Conservation (phyloP, 1,140 invertebrate species). For the Nephila pilipes region DNA sequence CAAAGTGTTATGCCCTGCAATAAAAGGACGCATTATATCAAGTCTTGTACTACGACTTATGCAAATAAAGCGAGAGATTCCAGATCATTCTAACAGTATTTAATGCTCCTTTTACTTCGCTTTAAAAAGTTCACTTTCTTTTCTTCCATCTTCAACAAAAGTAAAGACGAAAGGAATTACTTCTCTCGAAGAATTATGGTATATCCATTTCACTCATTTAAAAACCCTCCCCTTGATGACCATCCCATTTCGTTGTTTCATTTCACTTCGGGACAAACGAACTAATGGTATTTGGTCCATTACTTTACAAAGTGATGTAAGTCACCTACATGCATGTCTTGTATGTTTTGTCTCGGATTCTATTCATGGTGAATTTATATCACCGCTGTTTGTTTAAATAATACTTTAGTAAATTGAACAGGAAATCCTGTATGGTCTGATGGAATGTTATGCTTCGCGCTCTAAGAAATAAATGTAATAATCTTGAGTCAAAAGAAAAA, state of each 20-base stretch:
- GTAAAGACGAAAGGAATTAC: slow-evolving; percentile 10
- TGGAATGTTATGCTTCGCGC: neutral
- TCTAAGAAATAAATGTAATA: neutral
- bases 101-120: slow-evolving; percentile 32
- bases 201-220: slow-evolving; percentile 62
- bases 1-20: slow-evolving; percentile 31
- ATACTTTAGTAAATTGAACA: neutral
- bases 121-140: slow-evolving; percentile 31
- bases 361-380: too few relatives aligned
- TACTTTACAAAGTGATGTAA: neutral
- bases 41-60: slow-evolving; percentile 31
- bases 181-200: slow-evolving; percentile 45
- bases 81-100: slow-evolving; percentile 22
- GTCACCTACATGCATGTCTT: neutral
- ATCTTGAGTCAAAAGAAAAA: neutral
- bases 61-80: slow-evolving; percentile 10
- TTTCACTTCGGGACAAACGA: slow-evolving; percentile 55
- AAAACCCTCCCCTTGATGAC: slow-evolving; percentile 58
- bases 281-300: slow-evolving; percentile 23
- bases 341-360: neutral
- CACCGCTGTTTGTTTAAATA: neutral
- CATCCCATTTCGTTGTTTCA: slow-evolving; percentile 64
- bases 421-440: neutral
- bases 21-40: slow-evolving; percentile 19
- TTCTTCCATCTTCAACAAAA: neutral